Conservation (phyloP, 2,797 vertebrate genomes). For the Scomberomorus guttatus region DNA sequence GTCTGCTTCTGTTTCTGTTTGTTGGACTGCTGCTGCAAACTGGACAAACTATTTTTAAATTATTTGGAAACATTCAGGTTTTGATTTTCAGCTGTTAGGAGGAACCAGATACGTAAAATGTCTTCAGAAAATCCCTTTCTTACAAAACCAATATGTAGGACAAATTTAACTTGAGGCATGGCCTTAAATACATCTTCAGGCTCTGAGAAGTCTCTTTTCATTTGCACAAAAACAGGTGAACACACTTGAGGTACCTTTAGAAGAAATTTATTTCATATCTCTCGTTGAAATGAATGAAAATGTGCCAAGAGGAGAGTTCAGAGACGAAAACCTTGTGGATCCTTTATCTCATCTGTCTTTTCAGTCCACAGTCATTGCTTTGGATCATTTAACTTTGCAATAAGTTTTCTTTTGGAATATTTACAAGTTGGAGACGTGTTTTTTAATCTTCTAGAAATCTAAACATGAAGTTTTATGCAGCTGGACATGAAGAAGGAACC, state of each 20-base stretch:
- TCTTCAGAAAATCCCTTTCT: background rate
- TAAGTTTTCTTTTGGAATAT: background rate
- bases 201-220: background rate
- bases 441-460: too few relatives aligned
- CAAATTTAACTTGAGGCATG: too few relatives aligned
- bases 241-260: background rate
- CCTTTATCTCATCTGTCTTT: background rate
- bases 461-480: background rate
- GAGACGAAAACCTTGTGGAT: background rate
- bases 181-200: background rate
- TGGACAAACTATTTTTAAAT: slow-evolving; percentile 27
- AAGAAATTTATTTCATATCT: background rate
- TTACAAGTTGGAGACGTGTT: background rate
- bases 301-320: slow-evolving; percentile 51
- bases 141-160: background rate
- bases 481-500: background rate
- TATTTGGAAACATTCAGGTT: slow-evolving; percentile 26
- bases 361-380: background rate
- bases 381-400: background rate
- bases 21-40: slow-evolving; percentile 27
- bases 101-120: background rate
- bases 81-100: background rate
- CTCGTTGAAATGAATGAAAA: slow-evolving; percentile 12
- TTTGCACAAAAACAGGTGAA: slow-evolving; percentile 2
- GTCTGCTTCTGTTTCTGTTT: background rate